Evolutionary conservation across 2,797 vertebrate genomes (phyloP), one percentile per base, ranked within the genome.

Genomic region (Aphelocoma californica): DNA sequence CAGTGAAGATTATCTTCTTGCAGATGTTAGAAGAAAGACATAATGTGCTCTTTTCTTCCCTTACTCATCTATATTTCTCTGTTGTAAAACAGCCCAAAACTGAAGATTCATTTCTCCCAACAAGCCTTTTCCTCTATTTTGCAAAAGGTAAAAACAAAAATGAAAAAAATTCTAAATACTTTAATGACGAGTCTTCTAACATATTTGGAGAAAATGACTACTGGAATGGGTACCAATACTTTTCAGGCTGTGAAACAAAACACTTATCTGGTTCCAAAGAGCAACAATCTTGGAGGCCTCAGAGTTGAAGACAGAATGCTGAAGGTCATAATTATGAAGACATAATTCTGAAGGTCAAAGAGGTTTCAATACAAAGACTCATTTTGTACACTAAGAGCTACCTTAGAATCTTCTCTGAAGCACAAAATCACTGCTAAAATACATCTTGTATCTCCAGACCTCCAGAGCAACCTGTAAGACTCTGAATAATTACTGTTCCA

Each of bases 401-500:
- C 24, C 5, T 86, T 53, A 53, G 9, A 62, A 14, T 44, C 53
- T 79, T 71, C 51, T 86, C 58, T n/a, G 16, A 66, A 83, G 29
- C 16, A 82, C 20, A 78, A 15, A 51, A 44, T 3, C 65, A 38
- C 21, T 36, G 18, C 24, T 78, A 50, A 84, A 91, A 81, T 18
- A 40, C 8, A 32, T 53, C 32, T 47, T 56, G 3, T 38, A 51
- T 48, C 51, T 72, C 25, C 34, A 75, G 34, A 65, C 6, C 24
- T 58, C 53, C 28, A 73, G 21, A 77, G 29, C 5, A 88, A 44
- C 8, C 29, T 42, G 15, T 40, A 75, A 82, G 32, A 69, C 8
- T 31, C 8, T 31, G 25, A 83, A 54, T 0, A 4, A 38, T 23
- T 45, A 34, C 3, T 0, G 5, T 40, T 53, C 3, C 19, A 36